A percentile compares a stretch with the other conserved stretches of the same genome.
Conservation (phyloP, 2,113 vertebrate species). For the Oplegnathus fasciatus region DNA sequence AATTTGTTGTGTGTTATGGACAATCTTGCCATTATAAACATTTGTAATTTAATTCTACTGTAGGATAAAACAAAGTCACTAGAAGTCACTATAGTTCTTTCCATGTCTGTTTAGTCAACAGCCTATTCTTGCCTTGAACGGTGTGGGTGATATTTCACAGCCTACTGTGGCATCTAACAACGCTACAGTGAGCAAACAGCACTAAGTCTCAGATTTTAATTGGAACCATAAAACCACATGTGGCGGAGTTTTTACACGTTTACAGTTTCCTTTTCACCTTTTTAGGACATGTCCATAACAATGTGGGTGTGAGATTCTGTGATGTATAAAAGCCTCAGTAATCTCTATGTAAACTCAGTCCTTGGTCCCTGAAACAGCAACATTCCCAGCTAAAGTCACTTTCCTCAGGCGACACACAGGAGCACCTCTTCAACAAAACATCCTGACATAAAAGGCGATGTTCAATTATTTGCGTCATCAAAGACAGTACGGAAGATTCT, state of each 20-base stretch:
- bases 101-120: constrained; percentile 14
- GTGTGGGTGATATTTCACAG: constrained; percentile 36
- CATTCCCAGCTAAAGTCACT: neutral
- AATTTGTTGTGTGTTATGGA: neutral
- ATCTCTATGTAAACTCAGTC: neutral
- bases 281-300: neutral
- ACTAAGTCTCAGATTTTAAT: neutral
- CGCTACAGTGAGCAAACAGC: constrained; percentile 13
- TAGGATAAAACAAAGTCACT: constrained; percentile 26
- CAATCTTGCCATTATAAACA: neutral
- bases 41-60: neutral
- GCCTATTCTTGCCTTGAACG: constrained; percentile 31
- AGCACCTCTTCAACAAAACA: neutral
- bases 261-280: neutral
- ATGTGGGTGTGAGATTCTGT: constrained; percentile 1
- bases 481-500: neutral
- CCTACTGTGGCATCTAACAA: constrained; percentile 14
- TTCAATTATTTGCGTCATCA: constrained; percentile 9
- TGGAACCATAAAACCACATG: neutral
- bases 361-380: neutral
- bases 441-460: neutral
- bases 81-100: constrained; percentile 58
- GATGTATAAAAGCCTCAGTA: neutral
- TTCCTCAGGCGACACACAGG: neutral
- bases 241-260: neutral